Evolutionary conservation across 2,888 invertebrate genomes (phyloP), one percentile per base, ranked within the genome.

Genomic region (Harpalus rufipes): DNA sequence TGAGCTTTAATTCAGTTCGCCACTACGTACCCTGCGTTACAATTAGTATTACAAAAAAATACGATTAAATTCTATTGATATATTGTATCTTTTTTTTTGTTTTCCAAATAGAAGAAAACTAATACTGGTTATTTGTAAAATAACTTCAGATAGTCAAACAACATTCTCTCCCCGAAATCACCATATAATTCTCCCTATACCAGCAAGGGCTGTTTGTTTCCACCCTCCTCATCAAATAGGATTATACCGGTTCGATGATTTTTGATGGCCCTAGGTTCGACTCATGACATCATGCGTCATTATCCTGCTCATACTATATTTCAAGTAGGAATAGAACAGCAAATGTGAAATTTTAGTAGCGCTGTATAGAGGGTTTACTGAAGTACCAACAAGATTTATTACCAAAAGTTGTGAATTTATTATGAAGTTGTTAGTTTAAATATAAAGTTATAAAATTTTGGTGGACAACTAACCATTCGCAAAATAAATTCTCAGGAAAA

Each of bases 191-290:
- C 32, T 32, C 32, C 44, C 44, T 12, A 8, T 10, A 8, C 12
- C 44, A 51, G 44, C 12, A 51, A 51, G 14, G 61, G 61, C 1
- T 14, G 61, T 8, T 14, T 14, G 14, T 3, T 61, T 61, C 83
- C 44, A 59, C 76, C 61, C 72, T 76, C 82, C 84, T 84, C 84
- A 84, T 86, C 81, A 85, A 81, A 81, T 74, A 81, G 86, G 85
- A 88, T 88, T 87, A 88, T 86, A 87, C 87, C 88, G 89, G 87
- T 87, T 85, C 87, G 87, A 85, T 86, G 87, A 87, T 72, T 88
- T 85, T 87, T 88, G 88, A 89, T 89, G 88, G 87, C 88, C 88
- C 88, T 87, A 86, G 87, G 51, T 58, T 78, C 32, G 72, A 74
- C 8, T 74, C 72, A 74, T 74, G 72, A 74, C 68, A 84, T 78